Conservation (phyloP, 2,888 invertebrate species). For the Cynaeus angustus region DNA sequence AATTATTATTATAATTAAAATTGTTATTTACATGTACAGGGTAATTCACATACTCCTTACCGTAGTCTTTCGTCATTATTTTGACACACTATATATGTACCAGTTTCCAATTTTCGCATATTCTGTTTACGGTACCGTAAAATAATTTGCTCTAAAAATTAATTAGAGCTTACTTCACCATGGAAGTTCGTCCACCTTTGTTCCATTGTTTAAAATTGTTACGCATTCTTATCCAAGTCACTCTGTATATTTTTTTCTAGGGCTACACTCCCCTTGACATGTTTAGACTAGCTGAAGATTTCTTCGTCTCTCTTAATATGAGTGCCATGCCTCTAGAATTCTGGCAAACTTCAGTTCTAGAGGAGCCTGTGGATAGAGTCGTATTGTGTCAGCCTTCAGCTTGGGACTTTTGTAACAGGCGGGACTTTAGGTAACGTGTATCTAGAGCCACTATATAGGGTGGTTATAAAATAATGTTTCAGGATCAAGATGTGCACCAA, state of each 20-base stretch:
- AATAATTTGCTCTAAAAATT: too few relatives aligned
- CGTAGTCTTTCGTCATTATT: too few relatives aligned
- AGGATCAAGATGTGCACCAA: slow-evolving; percentile 93
- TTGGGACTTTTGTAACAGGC: slow-evolving; percentile 94
- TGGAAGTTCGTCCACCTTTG: too few relatives aligned
- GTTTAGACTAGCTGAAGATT: slow-evolving; percentile 92
- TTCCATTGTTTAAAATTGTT: too few relatives aligned
- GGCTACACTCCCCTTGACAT: slow-evolving; percentile 89
- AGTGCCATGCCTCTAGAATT: slow-evolving; percentile 90
- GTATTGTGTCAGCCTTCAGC: slow-evolving; percentile 93
- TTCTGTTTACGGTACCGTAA: too few relatives aligned
- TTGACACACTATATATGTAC: too few relatives aligned
- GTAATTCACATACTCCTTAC: too few relatives aligned
- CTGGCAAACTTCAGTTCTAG: slow-evolving; percentile 89
- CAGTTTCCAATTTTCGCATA: too few relatives aligned
- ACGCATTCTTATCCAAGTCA: too few relatives aligned
- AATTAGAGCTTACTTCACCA: too few relatives aligned
- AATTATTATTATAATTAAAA: too few relatives aligned
- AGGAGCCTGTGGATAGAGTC: slow-evolving; percentile 84
- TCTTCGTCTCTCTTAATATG: slow-evolving; percentile 92
- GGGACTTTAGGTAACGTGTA: slow-evolving; percentile 84
- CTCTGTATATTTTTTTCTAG: slow-evolving; percentile 68
- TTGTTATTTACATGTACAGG: too few relatives aligned
- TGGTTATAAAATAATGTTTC: slow-evolving; percentile 62
- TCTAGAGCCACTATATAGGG: neutral